A percentile compares a stretch with the other conserved stretches of the same genome.
These are phyloP conservation scores for Caracal caracal DNA, from an alignment of 2,113 vertebrate species.

Conservation along the genomic window DNA sequence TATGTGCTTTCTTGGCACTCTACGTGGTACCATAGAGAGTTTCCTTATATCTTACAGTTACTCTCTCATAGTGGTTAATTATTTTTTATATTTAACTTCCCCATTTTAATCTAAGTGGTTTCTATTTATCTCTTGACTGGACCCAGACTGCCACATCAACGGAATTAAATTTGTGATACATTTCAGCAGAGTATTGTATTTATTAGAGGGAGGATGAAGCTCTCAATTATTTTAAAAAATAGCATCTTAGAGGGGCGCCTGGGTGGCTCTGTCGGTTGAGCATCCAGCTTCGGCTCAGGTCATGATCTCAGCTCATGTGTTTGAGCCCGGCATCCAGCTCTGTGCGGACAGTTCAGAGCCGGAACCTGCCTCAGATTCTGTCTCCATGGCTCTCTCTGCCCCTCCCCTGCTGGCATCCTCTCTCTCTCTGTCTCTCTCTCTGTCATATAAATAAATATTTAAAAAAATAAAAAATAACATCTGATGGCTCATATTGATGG, in stretches of 20 bases:
- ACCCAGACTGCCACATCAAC: neutral
- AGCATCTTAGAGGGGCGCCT: too few species aligned
- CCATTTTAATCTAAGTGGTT: neutral
- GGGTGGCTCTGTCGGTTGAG: too few species aligned
- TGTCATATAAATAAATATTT: too few species aligned
- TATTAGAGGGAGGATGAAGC: neutral
- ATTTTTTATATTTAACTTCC: neutral
- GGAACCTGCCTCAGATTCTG: too few species aligned
- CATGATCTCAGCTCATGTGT: too few species aligned
- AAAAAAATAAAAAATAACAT: neutral
- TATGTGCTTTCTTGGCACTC: neutral
- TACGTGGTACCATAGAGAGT: neutral
- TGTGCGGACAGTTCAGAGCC: too few species aligned
- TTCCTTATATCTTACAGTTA: neutral
- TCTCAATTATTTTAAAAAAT: neutral
- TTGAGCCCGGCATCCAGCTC: too few species aligned
- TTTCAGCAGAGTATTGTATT: neutral
- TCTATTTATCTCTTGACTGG: neutral
- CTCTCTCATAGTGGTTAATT: neutral
- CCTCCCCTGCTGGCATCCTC: too few species aligned
- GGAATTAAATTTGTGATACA: conserved; percentile 13
- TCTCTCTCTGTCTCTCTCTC: too few species aligned
- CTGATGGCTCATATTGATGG: neutral
- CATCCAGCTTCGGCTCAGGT: too few species aligned
- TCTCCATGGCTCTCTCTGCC: too few species aligned